phyloP scores from a whole-genome alignment of 2,797 vertebrate species.

The Spondyliosoma cantharus region DNA sequence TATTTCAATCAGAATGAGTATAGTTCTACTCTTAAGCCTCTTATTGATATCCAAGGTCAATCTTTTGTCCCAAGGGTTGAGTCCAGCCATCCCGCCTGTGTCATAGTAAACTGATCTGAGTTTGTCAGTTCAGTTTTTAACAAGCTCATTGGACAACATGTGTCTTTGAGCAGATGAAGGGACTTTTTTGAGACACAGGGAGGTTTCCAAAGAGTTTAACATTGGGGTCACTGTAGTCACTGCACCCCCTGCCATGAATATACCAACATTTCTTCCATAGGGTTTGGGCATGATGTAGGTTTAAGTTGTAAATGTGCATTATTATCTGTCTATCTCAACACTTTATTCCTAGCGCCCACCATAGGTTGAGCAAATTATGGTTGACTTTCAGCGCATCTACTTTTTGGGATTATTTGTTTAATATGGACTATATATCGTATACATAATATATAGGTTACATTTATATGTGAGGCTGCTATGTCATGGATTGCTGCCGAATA shows the following conservation, averaged over 20 bases:
- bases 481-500: too few species aligned
- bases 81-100: not conserved
- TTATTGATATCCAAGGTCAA: not conserved
- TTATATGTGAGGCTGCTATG: too few species aligned
- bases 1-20: not conserved
- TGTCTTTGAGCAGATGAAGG: not conserved
- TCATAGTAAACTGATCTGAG: not conserved
- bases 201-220: not conserved
- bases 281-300: not conserved
- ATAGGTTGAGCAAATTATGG: too few species aligned
- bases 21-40: not conserved
- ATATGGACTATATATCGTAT: too few species aligned
- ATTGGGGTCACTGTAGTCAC: not conserved
- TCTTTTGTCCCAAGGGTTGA: constrained; percentile 2
- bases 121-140: constrained; percentile 2
- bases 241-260: not conserved
- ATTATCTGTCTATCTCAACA: not conserved
- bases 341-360: too few species aligned
- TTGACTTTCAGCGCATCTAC: too few species aligned
- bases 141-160: not conserved
- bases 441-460: too few species aligned
- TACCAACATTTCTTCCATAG: not conserved
- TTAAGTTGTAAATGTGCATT: not conserved
- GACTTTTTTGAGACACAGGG: not conserved
- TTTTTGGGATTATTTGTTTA: too few species aligned